Conservation (phyloP, 2,888 invertebrate genomes). For the Itoplectis maculator region DNA sequence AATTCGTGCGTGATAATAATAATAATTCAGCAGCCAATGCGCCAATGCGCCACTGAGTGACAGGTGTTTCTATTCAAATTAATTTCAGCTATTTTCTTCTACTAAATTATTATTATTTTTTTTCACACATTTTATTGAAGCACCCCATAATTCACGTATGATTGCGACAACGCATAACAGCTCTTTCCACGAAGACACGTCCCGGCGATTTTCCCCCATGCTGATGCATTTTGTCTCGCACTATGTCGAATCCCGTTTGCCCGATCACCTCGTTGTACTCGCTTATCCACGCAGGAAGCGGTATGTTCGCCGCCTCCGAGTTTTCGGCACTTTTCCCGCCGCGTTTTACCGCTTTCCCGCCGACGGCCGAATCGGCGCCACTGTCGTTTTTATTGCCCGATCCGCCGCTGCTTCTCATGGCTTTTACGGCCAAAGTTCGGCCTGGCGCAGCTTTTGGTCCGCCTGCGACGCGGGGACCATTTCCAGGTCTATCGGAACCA, state of each 20-base stretch:
- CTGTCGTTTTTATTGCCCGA: background rate
- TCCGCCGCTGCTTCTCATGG: slow-evolving; percentile 17
- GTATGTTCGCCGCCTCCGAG: slow-evolving; percentile 73
- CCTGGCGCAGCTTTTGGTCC: background rate
- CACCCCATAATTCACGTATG: background rate
- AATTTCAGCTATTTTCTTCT: too few relatives aligned
- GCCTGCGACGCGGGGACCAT: too few relatives aligned
- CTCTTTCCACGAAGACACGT: slow-evolving; percentile 53
- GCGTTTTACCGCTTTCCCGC: slow-evolving; percentile 31
- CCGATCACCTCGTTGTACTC: slow-evolving; percentile 89
- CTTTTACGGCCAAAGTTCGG: slow-evolving; percentile 4
- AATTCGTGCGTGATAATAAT: too few relatives aligned
- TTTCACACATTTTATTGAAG: background rate
- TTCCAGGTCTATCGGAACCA: background rate
- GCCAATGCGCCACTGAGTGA: too few relatives aligned
- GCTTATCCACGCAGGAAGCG: slow-evolving; percentile 85
- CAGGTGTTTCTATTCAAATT: too few relatives aligned
- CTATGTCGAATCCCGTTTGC: slow-evolving; percentile 87
- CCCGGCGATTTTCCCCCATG: slow-evolving; percentile 58
- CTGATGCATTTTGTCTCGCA: slow-evolving; percentile 86
- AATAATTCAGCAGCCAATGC: too few relatives aligned
- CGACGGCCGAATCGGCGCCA: background rate
- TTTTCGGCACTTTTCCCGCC: slow-evolving; percentile 12
- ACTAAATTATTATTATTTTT: too few relatives aligned
- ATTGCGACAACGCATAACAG: slow-evolving; percentile 55